A percentile compares a stretch with the other conserved stretches of the same genome.
phyloP scores from a whole-genome alignment of 37 sponge, comb jelly and placozoan species.

The Crambe crambe region DNA sequence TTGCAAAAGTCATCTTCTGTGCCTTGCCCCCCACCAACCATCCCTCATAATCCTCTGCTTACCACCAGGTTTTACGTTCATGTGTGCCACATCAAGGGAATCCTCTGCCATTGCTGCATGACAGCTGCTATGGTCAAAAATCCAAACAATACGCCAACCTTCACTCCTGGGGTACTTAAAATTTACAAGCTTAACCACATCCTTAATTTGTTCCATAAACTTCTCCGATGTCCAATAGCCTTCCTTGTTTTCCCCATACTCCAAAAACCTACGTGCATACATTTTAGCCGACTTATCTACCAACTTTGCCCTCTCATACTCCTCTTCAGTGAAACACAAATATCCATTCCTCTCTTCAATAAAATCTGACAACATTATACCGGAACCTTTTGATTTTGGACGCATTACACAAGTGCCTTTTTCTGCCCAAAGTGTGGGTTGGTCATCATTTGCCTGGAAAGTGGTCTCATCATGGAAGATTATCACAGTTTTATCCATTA shows the following conservation, averaged over 20 bases:
- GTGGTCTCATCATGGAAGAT: constrained; percentile 33
- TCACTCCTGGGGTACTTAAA: neutral
- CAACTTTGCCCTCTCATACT: neutral
- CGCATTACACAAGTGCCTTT: neutral
- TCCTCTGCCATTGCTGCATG: constrained; percentile 12
- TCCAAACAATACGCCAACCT: neutral
- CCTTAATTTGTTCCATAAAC: constrained; percentile 34
- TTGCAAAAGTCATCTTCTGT: neutral
- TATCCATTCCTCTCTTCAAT: constrained; percentile 26
- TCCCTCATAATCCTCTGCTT: neutral
- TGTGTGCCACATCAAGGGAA: constrained; percentile 2
- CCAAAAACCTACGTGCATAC: neutral
- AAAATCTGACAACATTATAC: constrained; percentile 47
- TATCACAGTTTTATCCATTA: constrained; percentile 10
- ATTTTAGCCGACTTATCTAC: neutral
- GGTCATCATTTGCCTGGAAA: constrained; percentile 8
- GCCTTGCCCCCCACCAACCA: neutral
- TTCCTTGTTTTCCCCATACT: constrained; percentile 18
- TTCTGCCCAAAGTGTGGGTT: constrained; percentile 1
- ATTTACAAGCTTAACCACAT: neutral
- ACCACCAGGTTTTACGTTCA: constrained; percentile 15
- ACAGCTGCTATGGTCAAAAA: constrained; percentile 23
- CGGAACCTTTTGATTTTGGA: constrained; percentile 19
- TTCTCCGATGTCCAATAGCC: constrained; percentile 54
- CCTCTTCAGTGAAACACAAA: neutral